These are phyloP conservation scores for Sternarchorhynchus goeldii DNA, from an alignment of 2,797 vertebrate species.

Conservation along the genomic window DNA sequence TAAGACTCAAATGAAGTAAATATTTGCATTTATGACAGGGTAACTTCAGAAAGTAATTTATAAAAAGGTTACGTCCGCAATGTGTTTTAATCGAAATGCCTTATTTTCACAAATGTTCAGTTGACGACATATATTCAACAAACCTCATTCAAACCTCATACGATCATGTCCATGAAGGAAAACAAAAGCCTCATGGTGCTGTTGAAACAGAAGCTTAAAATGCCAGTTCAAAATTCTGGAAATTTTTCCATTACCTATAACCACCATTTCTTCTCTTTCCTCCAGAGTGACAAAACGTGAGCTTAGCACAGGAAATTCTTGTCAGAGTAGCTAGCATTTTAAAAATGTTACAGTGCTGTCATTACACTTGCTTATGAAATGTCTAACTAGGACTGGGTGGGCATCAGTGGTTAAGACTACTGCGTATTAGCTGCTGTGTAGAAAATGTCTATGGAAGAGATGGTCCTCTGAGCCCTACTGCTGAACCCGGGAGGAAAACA, in stretches of 20 bases:
- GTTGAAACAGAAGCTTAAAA: slow-evolving; percentile 27
- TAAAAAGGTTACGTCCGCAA: not conserved
- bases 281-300: not conserved
- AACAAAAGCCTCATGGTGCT: slow-evolving; percentile 42
- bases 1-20: too few relatives aligned
- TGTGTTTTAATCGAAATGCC: not conserved
- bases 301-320: not conserved
- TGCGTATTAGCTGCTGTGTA: not conserved
- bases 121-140: slow-evolving; percentile 32
- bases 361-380: not conserved
- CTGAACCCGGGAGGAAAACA: slow-evolving; percentile 11
- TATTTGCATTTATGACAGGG: too few relatives aligned
- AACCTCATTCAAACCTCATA: slow-evolving; percentile 43
- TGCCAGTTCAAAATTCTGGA: slow-evolving; percentile 16
- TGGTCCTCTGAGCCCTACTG: not conserved
- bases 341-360: not conserved
- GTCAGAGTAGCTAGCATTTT: not conserved
- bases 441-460: not conserved
- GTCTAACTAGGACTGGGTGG: not conserved
- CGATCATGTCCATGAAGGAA: slow-evolving; percentile 46
- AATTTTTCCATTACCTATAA: not conserved
- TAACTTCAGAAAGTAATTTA: not conserved
- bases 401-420: not conserved
- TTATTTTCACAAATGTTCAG: slow-evolving; percentile 40
- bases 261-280: not conserved